Base-by-base conservation (phyloP, 2,113 vertebrate genomes). In the Melanotaenia duboulayi region DNA sequence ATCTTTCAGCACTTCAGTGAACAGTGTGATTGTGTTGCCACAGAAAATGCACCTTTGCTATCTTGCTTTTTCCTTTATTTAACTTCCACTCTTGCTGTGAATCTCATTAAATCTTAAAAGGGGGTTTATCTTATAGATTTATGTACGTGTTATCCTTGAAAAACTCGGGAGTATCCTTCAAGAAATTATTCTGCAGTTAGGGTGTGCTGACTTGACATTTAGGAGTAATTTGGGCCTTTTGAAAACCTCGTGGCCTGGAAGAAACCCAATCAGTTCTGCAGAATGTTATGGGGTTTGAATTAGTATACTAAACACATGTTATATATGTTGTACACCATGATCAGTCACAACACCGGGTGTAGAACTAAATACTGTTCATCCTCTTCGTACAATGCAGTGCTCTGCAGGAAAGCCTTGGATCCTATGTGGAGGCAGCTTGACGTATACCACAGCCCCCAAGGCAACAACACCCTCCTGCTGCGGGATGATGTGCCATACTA, bases 31-130 rank as follows among this genome's bases (percentile, higher is more conserved):
- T 70, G 55, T 52, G 25, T 32, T 70, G 68, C 74, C 50, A 22
- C 16, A 56, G 75, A 49, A 80, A 75, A 35, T 66, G 57, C 20
- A 24, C 58, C 60, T 80, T 71, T 80, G 12, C 25, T 78, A 66
- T 83, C 70, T 76, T 40, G 39, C 32, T 19, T 70, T 65, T 16
- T 9, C 9, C 20, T 23, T 58, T 63, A 65, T 64, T 64, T 23
- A 46, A 40, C 46, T 55, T 61, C 65, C 50, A 7, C 46, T 58
- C 35, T 71, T 51, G 13, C 57, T 48, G 37, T 83, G 80, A 82
- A 68, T 85, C 60, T 88, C 74, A 80, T 87, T 87, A 69, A 81
- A 65, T 78, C 71, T 74, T 81, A 78, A 76, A 76, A 71, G 44
- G 32, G 54, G 51, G 55, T 39, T 87, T 71, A 81, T 86, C 76